A percentile compares a stretch with the other conserved stretches of the same genome.
phyloP scores from a whole-genome alignment of 2,113 vertebrate species.

The Archilochus colubris region DNA sequence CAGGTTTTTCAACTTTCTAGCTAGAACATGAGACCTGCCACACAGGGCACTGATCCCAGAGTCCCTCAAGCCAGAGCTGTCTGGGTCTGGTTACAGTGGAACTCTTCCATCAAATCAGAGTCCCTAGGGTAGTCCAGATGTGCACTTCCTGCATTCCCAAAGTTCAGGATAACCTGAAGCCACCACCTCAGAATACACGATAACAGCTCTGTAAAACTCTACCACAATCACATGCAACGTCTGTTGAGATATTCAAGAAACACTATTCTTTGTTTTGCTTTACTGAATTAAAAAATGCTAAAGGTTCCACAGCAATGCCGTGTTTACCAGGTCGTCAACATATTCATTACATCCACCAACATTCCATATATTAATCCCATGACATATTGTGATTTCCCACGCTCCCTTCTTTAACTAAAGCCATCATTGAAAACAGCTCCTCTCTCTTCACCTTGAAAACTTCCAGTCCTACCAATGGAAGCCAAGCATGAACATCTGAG shows the following conservation, averaged over 20 bases:
- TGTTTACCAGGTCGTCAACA: background rate
- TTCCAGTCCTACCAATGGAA: background rate
- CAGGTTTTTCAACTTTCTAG: too few species aligned
- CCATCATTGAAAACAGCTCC: background rate
- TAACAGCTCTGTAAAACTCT: background rate
- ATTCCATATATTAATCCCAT: background rate
- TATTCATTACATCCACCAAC: background rate
- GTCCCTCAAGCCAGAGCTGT: constrained; percentile 89
- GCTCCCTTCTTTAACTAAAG: background rate
- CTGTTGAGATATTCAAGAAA: background rate
- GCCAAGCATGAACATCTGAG: background rate
- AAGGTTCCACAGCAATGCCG: background rate
- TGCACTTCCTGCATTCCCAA: constrained; percentile 93
- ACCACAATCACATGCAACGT: background rate
- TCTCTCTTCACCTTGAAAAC: background rate
- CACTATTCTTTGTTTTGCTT: background rate
- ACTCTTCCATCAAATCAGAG: constrained; percentile 95
- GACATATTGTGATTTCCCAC: background rate
- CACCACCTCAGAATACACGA: background rate
- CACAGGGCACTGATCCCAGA: too few species aligned
- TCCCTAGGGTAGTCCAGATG: constrained; percentile 96
- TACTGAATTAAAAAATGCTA: background rate
- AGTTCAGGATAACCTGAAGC: constrained; percentile 91
- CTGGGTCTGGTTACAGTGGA: constrained; percentile 89
- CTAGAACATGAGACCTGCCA: too few species aligned